Evolutionary conservation across 2,888 invertebrate species (phyloP), one percentile per base, ranked within the genome.

Genomic region (Ametastegia equiseti): DNA sequence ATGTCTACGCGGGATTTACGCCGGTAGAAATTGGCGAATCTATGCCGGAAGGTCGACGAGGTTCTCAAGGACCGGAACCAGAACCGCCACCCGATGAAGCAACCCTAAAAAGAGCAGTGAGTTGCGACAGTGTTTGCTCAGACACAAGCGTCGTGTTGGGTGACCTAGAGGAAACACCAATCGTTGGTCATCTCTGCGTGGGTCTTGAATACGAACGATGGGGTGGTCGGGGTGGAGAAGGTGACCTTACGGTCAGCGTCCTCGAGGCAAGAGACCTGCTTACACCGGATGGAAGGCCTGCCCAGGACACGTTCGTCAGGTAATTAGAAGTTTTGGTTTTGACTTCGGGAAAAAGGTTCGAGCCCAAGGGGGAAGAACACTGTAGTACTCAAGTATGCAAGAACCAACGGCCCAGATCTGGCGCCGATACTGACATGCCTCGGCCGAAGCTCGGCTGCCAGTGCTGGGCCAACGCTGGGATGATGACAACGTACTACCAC

Each of bases 111-210:
- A 92, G 96, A 82, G 96, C 96, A 0, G 93, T 96, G 86, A 96
- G 96, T 33, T 97, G 96, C 89, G 97, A 97, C 87, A 96, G 96
- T 73, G 95, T 97, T 33, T 96, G 95, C 86, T 96, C 96, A 0
- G 96, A 97, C 86, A 96, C 96, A 0, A 96, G 96, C 1, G 95
- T 96, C 1, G 93, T 94, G 30, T 92, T 96, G 36, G 94, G 94
- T 73, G 95, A 96, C 88, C 92, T 96, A 67, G 95, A 96, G 86
- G 94, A 94, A 87, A 94, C 95, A 9, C 95, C 95, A 83, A 92
- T 95, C 81, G 96, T 96, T 1, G 97, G 97, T 5, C 95, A 96
- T 89, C 92, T 97, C 7, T 96, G 96, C 90, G 93, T 97, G 83
- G 96, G 96, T 11, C 92, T 97, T 77, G 95, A 97, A 89, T 96